Conservation (phyloP, 2,113 vertebrate species). For the Prionailurus bengalensis region DNA sequence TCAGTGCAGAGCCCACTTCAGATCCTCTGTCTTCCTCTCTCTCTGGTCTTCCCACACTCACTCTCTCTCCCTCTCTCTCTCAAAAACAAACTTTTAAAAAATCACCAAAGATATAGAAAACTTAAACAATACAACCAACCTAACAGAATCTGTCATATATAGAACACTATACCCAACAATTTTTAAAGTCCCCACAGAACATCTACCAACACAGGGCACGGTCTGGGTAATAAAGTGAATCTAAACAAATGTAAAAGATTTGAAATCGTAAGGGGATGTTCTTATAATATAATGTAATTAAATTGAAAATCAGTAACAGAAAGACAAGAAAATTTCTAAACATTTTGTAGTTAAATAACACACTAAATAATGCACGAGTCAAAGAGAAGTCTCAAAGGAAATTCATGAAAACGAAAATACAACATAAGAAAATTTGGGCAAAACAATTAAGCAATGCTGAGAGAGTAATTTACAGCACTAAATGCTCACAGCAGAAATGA, state of each 20-base stretch:
- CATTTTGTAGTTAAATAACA: background rate
- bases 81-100: background rate
- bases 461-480: background rate
- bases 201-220: background rate
- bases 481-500: background rate
- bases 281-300: background rate
- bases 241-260: background rate
- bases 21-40: no score
- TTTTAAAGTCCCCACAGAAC: background rate
- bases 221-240: background rate
- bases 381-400: background rate
- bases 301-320: background rate
- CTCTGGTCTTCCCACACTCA: no score
- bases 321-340: background rate
- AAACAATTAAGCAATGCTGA: background rate
- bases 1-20: no score
- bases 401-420: background rate
- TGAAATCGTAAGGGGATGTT: background rate
- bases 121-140: background rate
- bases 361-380: background rate
- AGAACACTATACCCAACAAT: background rate
- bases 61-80: no score
- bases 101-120: background rate
- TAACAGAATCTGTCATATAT: background rate
- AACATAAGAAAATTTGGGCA: background rate